Conservation (phyloP, 2,888 invertebrate species). For the Antheraea yamamai region DNA sequence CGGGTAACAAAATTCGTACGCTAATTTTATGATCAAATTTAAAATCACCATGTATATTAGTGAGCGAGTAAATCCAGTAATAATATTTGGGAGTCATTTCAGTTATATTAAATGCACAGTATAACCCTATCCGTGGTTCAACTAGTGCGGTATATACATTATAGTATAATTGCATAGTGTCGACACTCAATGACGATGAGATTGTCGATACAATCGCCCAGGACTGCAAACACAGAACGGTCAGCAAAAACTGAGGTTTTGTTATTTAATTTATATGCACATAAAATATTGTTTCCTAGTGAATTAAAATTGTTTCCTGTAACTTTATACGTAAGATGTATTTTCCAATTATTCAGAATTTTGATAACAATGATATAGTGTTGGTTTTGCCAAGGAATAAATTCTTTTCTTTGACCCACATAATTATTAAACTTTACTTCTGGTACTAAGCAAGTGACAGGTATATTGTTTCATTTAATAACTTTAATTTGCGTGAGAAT, state of each 20-base stretch:
- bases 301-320: too few species aligned
- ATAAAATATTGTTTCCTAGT: background rate
- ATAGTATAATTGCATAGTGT: constrained; percentile 38
- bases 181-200: constrained; percentile 43
- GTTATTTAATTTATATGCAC: background rate
- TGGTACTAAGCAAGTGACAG: too few species aligned
- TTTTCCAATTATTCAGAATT: too few species aligned
- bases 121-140: constrained; percentile 5
- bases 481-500: too few species aligned
- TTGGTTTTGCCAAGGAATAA: too few species aligned
- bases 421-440: too few species aligned
- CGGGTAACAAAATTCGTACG: background rate
- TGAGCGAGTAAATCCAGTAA: background rate
- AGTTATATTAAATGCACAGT: constrained; percentile 9
- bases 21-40: background rate
- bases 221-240: constrained; percentile 49
- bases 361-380: too few species aligned
- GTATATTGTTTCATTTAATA: too few species aligned
- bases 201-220: constrained; percentile 53
- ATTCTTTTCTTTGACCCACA: too few species aligned
- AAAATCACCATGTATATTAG: constrained; percentile 2
- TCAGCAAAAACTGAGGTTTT: constrained; percentile 23
- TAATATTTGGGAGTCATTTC: background rate
- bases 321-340: too few species aligned
- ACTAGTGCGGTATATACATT: constrained; percentile 15